These are phyloP conservation scores for Nicator chloris DNA, from an alignment of 2,113 vertebrate species.

Conservation along the genomic window DNA sequence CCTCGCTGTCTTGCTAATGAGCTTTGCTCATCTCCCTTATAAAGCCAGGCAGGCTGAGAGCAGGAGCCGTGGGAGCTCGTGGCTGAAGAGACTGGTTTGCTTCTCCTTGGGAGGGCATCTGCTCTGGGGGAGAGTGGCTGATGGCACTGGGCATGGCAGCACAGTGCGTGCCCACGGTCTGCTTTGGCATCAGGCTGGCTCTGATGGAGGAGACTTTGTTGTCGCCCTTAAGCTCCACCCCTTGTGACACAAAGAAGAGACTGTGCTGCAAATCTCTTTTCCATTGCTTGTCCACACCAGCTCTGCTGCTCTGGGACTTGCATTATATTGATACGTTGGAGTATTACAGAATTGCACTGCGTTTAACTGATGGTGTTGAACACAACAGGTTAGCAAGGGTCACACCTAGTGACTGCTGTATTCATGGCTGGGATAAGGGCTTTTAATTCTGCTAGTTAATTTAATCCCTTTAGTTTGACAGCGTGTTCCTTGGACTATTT, in stretches of 20 bases:
- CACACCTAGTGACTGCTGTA: background rate
- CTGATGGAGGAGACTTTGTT: background rate
- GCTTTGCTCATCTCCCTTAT: background rate
- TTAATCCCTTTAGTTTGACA: constrained; percentile 11
- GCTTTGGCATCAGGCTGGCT: background rate
- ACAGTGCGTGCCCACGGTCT: accelerated
- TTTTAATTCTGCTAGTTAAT: constrained; percentile 37
- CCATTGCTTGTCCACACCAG: background rate
- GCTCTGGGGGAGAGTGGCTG: background rate
- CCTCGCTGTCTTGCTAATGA: background rate
- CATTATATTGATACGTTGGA: background rate
- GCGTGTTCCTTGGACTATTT: background rate
- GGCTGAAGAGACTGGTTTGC: background rate
- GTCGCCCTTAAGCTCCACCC: background rate
- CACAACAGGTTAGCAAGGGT: background rate
- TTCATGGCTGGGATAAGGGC: background rate
- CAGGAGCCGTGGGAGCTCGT: background rate
- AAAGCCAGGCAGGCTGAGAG: background rate
- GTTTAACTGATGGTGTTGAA: background rate
- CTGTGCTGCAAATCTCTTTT: background rate
- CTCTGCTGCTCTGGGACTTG: background rate
- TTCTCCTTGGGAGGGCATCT: background rate
- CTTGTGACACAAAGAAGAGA: background rate
- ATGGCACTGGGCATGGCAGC: background rate
- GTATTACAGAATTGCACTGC: background rate